A percentile compares a stretch with the other conserved stretches of the same genome.
phyloP scores from a whole-genome alignment of 2,113 vertebrate genomes.

The Bujurquina vittata region DNA sequence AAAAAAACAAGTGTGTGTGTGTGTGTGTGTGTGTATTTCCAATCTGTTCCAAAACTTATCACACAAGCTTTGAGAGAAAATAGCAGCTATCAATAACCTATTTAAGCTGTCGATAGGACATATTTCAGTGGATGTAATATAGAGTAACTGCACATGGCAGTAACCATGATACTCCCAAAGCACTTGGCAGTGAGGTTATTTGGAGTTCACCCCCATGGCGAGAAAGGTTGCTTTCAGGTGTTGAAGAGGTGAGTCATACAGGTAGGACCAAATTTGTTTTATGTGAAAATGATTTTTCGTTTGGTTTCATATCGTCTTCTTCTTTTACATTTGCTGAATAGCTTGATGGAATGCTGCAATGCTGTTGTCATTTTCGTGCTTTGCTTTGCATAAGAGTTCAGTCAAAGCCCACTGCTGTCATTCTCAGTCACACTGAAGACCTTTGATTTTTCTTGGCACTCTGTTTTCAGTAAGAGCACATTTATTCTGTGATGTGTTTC shows the following conservation, averaged over 20 bases:
- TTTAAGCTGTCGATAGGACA: background rate
- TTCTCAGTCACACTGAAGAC: background rate
- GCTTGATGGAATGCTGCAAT: background rate
- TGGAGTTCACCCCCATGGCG: background rate
- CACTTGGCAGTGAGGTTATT: background rate
- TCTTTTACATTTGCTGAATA: background rate
- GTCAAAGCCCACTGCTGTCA: background rate
- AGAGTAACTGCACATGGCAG: conserved; percentile 7
- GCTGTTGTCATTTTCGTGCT: background rate
- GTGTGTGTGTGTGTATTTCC: background rate
- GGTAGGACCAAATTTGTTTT: background rate
- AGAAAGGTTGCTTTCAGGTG: background rate
- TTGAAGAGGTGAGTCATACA: background rate
- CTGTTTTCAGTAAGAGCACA: background rate
- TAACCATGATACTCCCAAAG: background rate
- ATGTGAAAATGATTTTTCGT: background rate
- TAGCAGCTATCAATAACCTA: background rate
- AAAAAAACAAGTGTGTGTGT: no score
- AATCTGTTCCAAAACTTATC: conserved; percentile 4
- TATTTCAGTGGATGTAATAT: background rate
- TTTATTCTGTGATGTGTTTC: background rate
- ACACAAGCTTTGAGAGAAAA: background rate
- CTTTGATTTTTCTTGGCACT: background rate
- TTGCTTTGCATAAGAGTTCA: background rate
- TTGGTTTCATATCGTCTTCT: background rate